Conservation (phyloP, 1,140 invertebrate genomes). For the Euglossa dilemma region DNA sequence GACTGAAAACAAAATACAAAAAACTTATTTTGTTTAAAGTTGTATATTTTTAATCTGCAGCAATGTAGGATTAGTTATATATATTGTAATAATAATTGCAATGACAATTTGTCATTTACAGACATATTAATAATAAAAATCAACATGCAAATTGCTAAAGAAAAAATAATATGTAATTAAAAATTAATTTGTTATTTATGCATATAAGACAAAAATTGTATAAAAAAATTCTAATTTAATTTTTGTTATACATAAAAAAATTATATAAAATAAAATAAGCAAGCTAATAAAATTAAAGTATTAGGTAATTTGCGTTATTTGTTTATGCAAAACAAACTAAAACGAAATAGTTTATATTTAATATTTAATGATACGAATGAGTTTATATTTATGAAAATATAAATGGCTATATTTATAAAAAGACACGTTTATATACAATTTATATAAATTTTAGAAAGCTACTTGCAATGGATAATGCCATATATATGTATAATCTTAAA, state of each 20-base stretch:
- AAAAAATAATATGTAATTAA: neutral
- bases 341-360: slow-evolving; percentile 12
- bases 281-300: neutral
- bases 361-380: no score
- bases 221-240: neutral
- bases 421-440: slow-evolving; percentile 3
- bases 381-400: neutral
- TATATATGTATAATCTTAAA: neutral
- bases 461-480: slow-evolving; percentile 21
- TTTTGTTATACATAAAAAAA: neutral
- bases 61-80: slow-evolving; percentile 2
- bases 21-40: neutral
- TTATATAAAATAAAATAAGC: slow-evolving; percentile 6
- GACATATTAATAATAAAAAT: slow-evolving; percentile 25
- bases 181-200: slow-evolving; percentile 5
- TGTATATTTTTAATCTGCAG: neutral
- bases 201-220: slow-evolving; percentile 4
- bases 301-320: neutral
- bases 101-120: slow-evolving; percentile 19
- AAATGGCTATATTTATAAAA: neutral
- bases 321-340: neutral
- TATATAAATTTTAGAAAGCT: slow-evolving; percentile 5
- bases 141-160: slow-evolving; percentile 32
- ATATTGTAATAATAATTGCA: slow-evolving; percentile 8
- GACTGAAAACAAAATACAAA: slow-evolving; percentile 65